These are phyloP conservation scores for Drosophila navojoa DNA, from an alignment of 1,140 invertebrate species.

Conservation along the genomic window DNA sequence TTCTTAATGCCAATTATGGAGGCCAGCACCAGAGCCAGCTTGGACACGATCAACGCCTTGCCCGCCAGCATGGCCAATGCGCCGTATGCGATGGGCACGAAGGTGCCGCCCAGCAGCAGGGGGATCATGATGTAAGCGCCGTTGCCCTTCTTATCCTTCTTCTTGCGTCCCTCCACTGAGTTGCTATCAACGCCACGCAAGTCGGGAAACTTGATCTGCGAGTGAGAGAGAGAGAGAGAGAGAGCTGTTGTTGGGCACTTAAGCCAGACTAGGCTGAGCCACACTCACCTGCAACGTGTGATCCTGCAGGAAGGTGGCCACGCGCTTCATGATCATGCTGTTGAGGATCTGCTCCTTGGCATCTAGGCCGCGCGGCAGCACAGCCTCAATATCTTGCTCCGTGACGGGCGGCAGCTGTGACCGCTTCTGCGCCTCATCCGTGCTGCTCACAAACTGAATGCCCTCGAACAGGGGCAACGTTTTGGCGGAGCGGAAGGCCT, in stretches of 20 bases:
- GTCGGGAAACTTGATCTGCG: conserved; percentile 72
- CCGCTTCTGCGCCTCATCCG: conserved; percentile 62
- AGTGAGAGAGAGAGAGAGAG: neutral
- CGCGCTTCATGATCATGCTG: conserved; percentile 89
- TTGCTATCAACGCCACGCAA: conserved; percentile 46
- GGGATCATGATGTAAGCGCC: conserved; percentile 90
- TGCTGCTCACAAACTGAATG: conserved; percentile 86
- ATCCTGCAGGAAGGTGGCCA: conserved; percentile 89
- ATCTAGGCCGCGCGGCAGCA: conserved; percentile 87
- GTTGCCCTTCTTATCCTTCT: conserved; percentile 88
- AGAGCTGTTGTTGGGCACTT: too few relatives aligned
- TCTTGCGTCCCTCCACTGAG: conserved; percentile 72
- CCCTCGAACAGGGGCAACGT: conserved; percentile 89
- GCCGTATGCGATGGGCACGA: conserved; percentile 91
- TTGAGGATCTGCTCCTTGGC: conserved; percentile 90
- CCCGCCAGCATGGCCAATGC: conserved; percentile 91
- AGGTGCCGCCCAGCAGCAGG: conserved; percentile 90
- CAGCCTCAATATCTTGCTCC: conserved; percentile 87
- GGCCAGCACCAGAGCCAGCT: conserved; percentile 91
- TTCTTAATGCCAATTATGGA: conserved; percentile 93
- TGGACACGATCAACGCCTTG: conserved; percentile 92
- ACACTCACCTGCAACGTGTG: conserved; percentile 89
- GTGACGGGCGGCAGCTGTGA: conserved; percentile 64
- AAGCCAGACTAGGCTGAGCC: neutral
- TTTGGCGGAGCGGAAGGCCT: conserved; percentile 86